Evolutionary conservation across 2,113 vertebrate genomes (phyloP).

Genomic region (Cynoglossus semilaevis): DNA sequence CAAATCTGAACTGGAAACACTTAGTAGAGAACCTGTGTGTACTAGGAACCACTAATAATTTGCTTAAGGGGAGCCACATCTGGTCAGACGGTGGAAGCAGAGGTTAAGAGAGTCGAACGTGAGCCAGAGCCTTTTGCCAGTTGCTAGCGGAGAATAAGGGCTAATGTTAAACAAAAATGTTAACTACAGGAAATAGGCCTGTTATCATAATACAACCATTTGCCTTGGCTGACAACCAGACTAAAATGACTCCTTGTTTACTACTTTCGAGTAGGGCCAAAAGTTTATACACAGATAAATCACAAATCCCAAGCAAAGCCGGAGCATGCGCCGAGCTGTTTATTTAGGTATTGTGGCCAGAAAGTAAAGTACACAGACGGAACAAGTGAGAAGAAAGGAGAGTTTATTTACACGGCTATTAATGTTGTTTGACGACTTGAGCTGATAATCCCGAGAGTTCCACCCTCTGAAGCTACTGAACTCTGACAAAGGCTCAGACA

Average conservation of each 20-base stretch:
- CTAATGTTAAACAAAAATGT: conserved; percentile 87
- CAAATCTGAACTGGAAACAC: conserved; percentile 89
- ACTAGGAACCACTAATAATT: conserved; percentile 89
- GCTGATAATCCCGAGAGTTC: conserved; percentile 63
- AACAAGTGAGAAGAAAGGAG: conserved; percentile 60
- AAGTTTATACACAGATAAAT: conserved; percentile 70
- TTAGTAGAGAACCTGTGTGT: conserved; percentile 87
- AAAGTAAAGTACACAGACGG: conserved; percentile 59
- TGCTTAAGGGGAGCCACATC: conserved; percentile 91
- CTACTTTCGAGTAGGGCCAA: conserved; percentile 75
- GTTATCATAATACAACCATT: conserved; percentile 89
- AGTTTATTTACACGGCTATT: conserved; percentile 66
- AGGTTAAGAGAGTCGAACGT: conserved; percentile 85
- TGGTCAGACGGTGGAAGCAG: conserved; percentile 83
- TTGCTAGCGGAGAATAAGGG: conserved; percentile 80
- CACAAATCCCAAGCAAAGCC: conserved; percentile 45
- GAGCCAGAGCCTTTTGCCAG: conserved; percentile 71
- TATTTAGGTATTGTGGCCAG: conserved; percentile 67
- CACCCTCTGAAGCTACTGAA: conserved; percentile 57
- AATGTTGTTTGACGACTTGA: conserved; percentile 68
- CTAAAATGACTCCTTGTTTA: conserved; percentile 80
- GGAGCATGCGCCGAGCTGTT: conserved; percentile 51
- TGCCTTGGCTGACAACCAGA: conserved; percentile 84
- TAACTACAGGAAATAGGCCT: conserved; percentile 90
- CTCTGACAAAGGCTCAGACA: conserved; percentile 22